Evolutionary conservation across 2,113 vertebrate genomes (phyloP).

Genomic region (Otocyon megalotis): DNA sequence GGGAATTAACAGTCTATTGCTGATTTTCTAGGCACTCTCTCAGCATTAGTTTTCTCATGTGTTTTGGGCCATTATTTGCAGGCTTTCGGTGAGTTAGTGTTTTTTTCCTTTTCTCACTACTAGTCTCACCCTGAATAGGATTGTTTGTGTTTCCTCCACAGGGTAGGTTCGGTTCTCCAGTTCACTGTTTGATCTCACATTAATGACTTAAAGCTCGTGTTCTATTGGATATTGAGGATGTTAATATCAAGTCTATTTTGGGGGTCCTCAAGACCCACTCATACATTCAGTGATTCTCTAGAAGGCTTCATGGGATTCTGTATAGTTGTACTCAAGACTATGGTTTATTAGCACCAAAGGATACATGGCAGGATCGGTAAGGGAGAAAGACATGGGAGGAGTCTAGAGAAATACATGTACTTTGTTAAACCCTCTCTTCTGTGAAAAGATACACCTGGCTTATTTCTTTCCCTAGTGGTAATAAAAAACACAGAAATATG

Average conservation of each 20-base stretch:
- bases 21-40: background rate
- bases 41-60: background rate
- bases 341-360: background rate
- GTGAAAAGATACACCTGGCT: background rate
- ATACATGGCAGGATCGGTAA: background rate
- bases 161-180: background rate
- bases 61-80: background rate
- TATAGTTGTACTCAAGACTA: background rate
- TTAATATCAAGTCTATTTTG: background rate
- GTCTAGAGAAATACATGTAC: background rate
- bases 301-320: background rate
- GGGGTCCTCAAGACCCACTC: background rate
- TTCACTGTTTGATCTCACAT: background rate
- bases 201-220: background rate
- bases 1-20: background rate
- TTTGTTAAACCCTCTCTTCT: background rate
- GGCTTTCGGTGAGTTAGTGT: background rate
- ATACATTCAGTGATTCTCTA: background rate
- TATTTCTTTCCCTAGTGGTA: background rate
- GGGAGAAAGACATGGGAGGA: background rate
- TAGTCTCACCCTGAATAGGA: background rate
- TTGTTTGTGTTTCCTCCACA: background rate
- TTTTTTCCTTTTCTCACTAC: background rate
- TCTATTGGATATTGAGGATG: background rate
- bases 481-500: background rate